A percentile compares a stretch with the other conserved stretches of the same genome.
Conservation (phyloP, 2,888 invertebrate genomes). For the Rhimphoctona megacephalus region DNA sequence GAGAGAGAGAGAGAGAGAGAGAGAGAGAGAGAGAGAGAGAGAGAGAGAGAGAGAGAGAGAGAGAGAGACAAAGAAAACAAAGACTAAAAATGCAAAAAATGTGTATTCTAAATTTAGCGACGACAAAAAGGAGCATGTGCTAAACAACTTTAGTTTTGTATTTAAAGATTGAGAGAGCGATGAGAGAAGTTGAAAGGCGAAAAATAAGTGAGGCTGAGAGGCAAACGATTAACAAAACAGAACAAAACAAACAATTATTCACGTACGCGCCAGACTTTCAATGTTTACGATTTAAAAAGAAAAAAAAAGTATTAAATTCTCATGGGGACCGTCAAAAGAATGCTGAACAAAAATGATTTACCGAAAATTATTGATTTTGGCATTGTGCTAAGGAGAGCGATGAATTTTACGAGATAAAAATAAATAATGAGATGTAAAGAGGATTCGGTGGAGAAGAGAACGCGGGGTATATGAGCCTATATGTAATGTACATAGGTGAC, state of each 20-base stretch:
- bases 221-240: slow-evolving; percentile 51
- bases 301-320: slow-evolving; percentile 80
- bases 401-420: slow-evolving; percentile 32
- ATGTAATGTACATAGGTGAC: slow-evolving; percentile 74
- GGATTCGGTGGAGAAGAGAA: slow-evolving; percentile 56
- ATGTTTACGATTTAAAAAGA: slow-evolving; percentile 28
- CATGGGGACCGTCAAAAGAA: slow-evolving; percentile 56
- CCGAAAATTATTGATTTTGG: slow-evolving; percentile 69
- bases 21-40: slow-evolving; percentile 63
- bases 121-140: slow-evolving; percentile 76
- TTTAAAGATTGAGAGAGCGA: slow-evolving; percentile 69
- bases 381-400: slow-evolving; percentile 41
- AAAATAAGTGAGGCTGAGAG: slow-evolving; percentile 10
- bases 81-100: slow-evolving; percentile 78
- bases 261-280: slow-evolving; percentile 43
- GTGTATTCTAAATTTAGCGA: slow-evolving; percentile 83
- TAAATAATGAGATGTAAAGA: slow-evolving; percentile 24
- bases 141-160: slow-evolving; percentile 83
- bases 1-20: slow-evolving; percentile 64
- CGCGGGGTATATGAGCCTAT: slow-evolving; percentile 76
- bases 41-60: slow-evolving; percentile 59
- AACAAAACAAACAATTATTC: slow-evolving; percentile 74
- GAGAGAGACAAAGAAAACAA: slow-evolving; percentile 60
- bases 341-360: slow-evolving; percentile 50
- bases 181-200: neutral